Conservation (phyloP, 2,113 vertebrate species). For the Eubucco bourcierii region DNA sequence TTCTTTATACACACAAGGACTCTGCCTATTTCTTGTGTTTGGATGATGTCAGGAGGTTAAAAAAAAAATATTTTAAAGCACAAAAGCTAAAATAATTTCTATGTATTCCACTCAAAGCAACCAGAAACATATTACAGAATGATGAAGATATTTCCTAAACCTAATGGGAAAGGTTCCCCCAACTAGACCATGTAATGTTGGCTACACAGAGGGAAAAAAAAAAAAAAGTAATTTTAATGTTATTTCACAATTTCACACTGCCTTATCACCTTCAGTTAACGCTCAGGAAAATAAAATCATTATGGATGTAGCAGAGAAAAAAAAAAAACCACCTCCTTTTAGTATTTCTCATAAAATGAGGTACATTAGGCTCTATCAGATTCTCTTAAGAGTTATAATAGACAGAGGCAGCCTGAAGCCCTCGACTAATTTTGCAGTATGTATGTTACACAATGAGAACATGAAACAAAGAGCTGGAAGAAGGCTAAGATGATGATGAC, state of each 20-base stretch:
- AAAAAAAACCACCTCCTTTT: not conserved
- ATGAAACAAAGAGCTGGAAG: constrained; percentile 11
- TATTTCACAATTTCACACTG: not conserved
- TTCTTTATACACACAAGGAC: not conserved
- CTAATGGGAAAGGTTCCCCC: not conserved
- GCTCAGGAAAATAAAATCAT: not conserved
- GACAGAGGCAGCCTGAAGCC: constrained; percentile 3
- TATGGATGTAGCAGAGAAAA: not conserved
- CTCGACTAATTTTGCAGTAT: not conserved
- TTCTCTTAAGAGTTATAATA: not conserved
- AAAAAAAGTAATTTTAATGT: not conserved
- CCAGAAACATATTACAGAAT: not conserved
- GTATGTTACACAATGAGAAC: not conserved
- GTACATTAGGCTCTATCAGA: not conserved
- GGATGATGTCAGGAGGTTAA: not conserved
- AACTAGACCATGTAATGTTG: not conserved
- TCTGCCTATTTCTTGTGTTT: not conserved
- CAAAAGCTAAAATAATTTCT: not conserved
- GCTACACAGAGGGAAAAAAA: not conserved
- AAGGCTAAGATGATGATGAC: not conserved
- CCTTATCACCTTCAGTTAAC: not conserved
- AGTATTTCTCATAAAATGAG: not conserved
- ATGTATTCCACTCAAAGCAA: not conserved
- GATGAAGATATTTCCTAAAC: not conserved
- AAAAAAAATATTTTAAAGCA: not conserved